These are phyloP conservation scores for Parotocinclus haroldoi DNA, from an alignment of 2,797 vertebrate species.

Conservation along the genomic window DNA sequence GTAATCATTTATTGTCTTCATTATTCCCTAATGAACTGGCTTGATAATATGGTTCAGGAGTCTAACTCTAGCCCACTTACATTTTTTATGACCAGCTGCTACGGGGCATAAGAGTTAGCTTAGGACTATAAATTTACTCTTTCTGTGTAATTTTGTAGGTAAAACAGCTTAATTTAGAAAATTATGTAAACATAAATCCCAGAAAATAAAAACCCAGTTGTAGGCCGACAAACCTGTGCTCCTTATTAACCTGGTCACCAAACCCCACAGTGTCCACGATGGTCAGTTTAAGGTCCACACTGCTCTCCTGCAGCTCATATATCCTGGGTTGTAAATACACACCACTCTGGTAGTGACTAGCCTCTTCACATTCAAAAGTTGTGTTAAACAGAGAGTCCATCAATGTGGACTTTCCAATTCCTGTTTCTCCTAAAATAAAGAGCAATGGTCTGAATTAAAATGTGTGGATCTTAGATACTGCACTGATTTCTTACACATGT, in stretches of 20 bases:
- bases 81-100: no score
- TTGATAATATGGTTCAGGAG: no score
- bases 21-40: no score
- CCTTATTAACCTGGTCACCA: slow-evolving; percentile 97
- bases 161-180: no score
- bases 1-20: no score
- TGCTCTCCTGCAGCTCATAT: slow-evolving; percentile 91
- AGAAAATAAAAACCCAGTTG: no score
- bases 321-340: slow-evolving; percentile 81
- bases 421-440: slow-evolving; percentile 82
- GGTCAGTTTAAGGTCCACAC: slow-evolving; percentile 91
- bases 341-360: slow-evolving; percentile 81
- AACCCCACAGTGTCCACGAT: slow-evolving; percentile 93
- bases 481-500: no score
- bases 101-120: no score
- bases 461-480: neutral
- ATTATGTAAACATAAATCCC: no score
- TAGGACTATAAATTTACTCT: no score
- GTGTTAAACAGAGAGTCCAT: slow-evolving; percentile 98
- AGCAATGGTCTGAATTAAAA: neutral
- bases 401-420: slow-evolving; percentile 93
- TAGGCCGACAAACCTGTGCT: slow-evolving; percentile 73
- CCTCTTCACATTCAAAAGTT: slow-evolving; percentile 87
- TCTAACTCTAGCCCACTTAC: no score
- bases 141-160: no score